Conservation (phyloP, 2,113 vertebrate species). For the Opisthocomus hoazin region DNA sequence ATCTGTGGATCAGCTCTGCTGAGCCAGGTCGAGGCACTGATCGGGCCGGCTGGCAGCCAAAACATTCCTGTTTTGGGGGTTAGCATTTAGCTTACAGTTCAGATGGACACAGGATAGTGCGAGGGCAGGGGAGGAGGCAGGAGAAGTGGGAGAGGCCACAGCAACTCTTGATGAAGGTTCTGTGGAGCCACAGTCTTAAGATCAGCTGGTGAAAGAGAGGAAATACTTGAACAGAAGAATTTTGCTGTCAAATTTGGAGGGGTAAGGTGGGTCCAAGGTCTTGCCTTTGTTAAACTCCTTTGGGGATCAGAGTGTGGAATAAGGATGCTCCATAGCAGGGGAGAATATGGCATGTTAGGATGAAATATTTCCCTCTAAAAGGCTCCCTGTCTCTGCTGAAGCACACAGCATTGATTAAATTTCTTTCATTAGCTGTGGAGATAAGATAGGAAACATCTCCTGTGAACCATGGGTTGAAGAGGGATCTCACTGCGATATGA, state of each 20-base stretch:
- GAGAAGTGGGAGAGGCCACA: neutral
- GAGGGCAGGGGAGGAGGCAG: neutral
- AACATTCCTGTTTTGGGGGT: neutral
- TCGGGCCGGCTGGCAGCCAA: fast-evolving
- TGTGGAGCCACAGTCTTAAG: neutral
- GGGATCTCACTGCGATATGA: neutral
- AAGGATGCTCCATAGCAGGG: neutral
- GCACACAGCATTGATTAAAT: neutral
- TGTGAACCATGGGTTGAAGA: neutral
- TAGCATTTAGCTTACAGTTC: neutral
- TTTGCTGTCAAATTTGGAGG: neutral
- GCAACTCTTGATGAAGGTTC: neutral
- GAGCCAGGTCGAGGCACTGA: neutral
- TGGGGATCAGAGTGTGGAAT: neutral
- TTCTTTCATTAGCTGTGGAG: neutral
- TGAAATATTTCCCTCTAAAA: neutral
- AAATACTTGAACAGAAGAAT: neutral
- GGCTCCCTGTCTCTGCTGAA: neutral
- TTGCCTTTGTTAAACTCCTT: neutral
- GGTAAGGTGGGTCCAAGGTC: neutral
- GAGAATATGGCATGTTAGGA: neutral
- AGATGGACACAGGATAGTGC: neutral
- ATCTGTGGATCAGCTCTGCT: neutral
- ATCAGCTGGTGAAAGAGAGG: neutral
- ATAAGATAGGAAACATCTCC: neutral